A percentile compares a stretch with the other conserved stretches of the same genome.
Conservation (phyloP, 2,888 invertebrate genomes). For the Nemurella pictetii region DNA sequence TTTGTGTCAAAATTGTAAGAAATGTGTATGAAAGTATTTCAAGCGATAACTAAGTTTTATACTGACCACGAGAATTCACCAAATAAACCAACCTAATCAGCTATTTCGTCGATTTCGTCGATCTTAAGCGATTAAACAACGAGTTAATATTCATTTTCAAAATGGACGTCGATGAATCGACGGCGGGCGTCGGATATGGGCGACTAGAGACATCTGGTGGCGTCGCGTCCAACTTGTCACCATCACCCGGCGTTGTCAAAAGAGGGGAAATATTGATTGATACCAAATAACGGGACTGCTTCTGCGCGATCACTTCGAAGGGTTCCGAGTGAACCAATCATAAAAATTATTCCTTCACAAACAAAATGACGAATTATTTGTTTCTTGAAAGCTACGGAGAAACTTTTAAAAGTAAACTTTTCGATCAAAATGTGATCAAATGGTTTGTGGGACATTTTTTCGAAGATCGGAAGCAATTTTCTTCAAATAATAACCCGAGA, state of each 20-base stretch:
- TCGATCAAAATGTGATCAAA: background rate
- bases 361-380: slow-evolving; percentile 38
- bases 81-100: background rate
- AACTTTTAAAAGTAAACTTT: background rate
- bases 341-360: slow-evolving; percentile 34
- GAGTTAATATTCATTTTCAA: background rate
- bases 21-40: background rate
- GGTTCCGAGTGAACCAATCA: slow-evolving; percentile 33
- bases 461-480: background rate
- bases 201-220: slow-evolving; percentile 36
- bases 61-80: background rate
- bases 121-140: background rate
- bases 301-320: slow-evolving; percentile 31
- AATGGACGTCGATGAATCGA: slow-evolving; percentile 24
- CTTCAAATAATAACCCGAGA: background rate
- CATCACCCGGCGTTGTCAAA: slow-evolving; percentile 20
- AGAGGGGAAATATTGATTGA: slow-evolving; percentile 37
- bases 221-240: slow-evolving; percentile 22
- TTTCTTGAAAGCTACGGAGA: background rate
- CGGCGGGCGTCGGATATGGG: slow-evolving; percentile 30
- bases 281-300: slow-evolving; percentile 25
- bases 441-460: background rate
- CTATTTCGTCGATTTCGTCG: background rate
- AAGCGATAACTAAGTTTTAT: background rate
- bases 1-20: too few species aligned